phyloP scores from a whole-genome alignment of 2,888 invertebrate species.

The Biston stratarius region DNA sequence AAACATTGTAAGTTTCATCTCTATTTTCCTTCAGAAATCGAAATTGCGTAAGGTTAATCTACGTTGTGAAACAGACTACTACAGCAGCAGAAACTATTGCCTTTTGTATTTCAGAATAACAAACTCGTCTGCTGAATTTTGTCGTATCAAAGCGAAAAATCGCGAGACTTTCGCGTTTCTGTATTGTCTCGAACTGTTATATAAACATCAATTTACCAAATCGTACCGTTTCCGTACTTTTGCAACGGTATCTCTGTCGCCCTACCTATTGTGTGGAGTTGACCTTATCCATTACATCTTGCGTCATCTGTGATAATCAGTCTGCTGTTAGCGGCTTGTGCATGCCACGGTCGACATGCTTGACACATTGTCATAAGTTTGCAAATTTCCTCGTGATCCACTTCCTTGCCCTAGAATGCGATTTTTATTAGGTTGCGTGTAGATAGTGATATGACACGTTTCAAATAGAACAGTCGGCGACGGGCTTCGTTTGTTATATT shows the following conservation, averaged over 20 bases:
- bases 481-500: conserved; percentile 15
- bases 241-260: conserved; percentile 46
- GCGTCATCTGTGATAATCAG: conserved; percentile 66
- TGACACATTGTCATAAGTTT: conserved; percentile 64
- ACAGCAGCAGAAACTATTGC: conserved; percentile 33
- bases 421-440: conserved; percentile 44
- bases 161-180: conserved; percentile 35
- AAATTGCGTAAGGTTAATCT: conserved; percentile 11
- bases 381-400: conserved; percentile 67
- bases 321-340: conserved; percentile 60
- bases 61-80: conserved; percentile 30
- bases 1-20: not conserved
- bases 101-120: conserved; percentile 37
- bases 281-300: conserved; percentile 59
- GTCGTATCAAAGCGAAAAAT: conserved; percentile 33
- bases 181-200: conserved; percentile 52
- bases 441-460: conserved; percentile 36
- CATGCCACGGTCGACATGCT: conserved; percentile 59
- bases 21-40: not conserved
- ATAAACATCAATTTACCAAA: conserved; percentile 61
- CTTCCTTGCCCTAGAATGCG: conserved; percentile 54
- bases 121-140: conserved; percentile 34
- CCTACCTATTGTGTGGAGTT: conserved; percentile 52
- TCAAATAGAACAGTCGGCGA: conserved; percentile 7
- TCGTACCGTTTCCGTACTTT: conserved; percentile 54